Evolutionary conservation across 2,797 vertebrate genomes (phyloP).

Genomic region (Pempheris klunzingeri): DNA sequence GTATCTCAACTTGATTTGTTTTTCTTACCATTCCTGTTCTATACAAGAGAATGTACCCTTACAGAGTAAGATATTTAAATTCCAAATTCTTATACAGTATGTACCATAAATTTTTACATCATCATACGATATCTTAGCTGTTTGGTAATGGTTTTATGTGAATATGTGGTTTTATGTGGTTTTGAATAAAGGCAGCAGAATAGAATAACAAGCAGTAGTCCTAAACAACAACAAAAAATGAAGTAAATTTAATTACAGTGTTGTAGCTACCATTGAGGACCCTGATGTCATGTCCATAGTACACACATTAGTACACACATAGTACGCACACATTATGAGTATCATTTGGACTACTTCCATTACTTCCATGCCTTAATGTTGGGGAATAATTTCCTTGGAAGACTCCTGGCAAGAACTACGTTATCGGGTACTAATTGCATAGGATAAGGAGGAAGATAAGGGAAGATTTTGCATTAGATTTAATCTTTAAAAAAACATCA

Average conservation of each 20-base stretch:
- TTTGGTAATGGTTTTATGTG: background rate
- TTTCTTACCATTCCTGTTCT: too few species aligned
- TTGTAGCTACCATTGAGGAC: background rate
- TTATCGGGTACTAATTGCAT: too few species aligned
- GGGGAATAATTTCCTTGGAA: background rate
- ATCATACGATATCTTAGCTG: too few species aligned
- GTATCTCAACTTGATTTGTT: background rate
- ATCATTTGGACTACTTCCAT: background rate
- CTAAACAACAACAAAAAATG: too few species aligned
- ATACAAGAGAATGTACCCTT: background rate
- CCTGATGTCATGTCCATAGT: background rate
- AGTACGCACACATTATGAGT: background rate
- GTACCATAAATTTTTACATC: too few species aligned
- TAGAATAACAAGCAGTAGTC: background rate
- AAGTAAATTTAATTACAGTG: background rate
- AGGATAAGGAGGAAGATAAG: too few species aligned
- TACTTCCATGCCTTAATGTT: background rate
- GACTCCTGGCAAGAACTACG: background rate
- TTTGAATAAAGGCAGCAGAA: background rate
- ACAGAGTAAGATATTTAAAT: background rate
- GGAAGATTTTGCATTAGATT: background rate
- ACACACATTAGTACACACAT: too few species aligned
- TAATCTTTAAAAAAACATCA: background rate
- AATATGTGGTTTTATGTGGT: too few species aligned
- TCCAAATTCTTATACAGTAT: too few species aligned